Conservation (phyloP, 2,113 vertebrate genomes). For the Felis catus region F.catus_Fca126_mat1.0 CM031415.1:13099001-13099500, state of each 20-base stretch:
- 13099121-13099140: slow-evolving; percentile 63
- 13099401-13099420: slow-evolving; percentile 69
- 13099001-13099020: background rate
- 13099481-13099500: slow-evolving; percentile 88
- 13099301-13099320: slow-evolving; percentile 86
- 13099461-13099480: slow-evolving; percentile 86
- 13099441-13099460: slow-evolving; percentile 85
- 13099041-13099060: slow-evolving; percentile 26
- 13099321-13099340: slow-evolving; percentile 84
- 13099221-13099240: slow-evolving; percentile 82
- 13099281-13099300: slow-evolving; percentile 84
- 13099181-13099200: slow-evolving; percentile 82
- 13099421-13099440: slow-evolving; percentile 82
- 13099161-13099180: slow-evolving; percentile 77
- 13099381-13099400: slow-evolving; percentile 82
- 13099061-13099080: slow-evolving; percentile 25
- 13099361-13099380: slow-evolving; percentile 84
- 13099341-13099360: slow-evolving; percentile 78
- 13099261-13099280: slow-evolving; percentile 88
- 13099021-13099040: slow-evolving; percentile 58
- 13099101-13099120: slow-evolving; percentile 74
- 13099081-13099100: slow-evolving; percentile 42
- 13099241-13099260: slow-evolving; percentile 87
- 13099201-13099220: slow-evolving; percentile 79
- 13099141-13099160: slow-evolving; percentile 76